phyloP scores from a whole-genome alignment of 2,113 vertebrate species.

The Tragelaphus strepsiceros region DNA sequence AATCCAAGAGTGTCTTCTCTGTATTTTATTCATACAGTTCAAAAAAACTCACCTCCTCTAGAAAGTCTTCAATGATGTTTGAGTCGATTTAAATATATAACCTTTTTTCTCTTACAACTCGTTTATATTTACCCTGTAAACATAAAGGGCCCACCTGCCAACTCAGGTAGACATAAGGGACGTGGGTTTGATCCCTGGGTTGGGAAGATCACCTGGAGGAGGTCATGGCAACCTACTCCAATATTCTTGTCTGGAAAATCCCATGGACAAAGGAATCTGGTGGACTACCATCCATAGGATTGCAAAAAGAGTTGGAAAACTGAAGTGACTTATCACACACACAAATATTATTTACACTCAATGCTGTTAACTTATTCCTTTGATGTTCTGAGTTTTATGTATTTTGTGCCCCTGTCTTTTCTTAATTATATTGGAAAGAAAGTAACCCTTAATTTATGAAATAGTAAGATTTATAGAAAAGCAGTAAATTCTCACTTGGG shows the following conservation, averaged over 20 bases:
- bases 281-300: neutral
- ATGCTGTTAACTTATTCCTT: neutral
- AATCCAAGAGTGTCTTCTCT: neutral
- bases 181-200: neutral
- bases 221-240: neutral
- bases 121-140: neutral
- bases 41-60: neutral
- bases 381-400: neutral
- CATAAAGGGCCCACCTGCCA: neutral
- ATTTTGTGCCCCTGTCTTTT: neutral
- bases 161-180: fast-evolving
- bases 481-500: neutral
- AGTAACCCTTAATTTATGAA: neutral
- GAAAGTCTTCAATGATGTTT: neutral
- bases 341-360: neutral
- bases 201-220: neutral
- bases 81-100: neutral
- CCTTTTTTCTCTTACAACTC: neutral
- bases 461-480: too few relatives aligned
- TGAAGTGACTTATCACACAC: neutral
- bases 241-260: neutral
- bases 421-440: constrained; percentile 33
- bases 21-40: neutral
- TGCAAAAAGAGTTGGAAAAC: fast-evolving
- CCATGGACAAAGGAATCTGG: neutral